Base-by-base conservation (phyloP, 2,888 invertebrate species). In the Teinopalpus imperialis region DNA sequence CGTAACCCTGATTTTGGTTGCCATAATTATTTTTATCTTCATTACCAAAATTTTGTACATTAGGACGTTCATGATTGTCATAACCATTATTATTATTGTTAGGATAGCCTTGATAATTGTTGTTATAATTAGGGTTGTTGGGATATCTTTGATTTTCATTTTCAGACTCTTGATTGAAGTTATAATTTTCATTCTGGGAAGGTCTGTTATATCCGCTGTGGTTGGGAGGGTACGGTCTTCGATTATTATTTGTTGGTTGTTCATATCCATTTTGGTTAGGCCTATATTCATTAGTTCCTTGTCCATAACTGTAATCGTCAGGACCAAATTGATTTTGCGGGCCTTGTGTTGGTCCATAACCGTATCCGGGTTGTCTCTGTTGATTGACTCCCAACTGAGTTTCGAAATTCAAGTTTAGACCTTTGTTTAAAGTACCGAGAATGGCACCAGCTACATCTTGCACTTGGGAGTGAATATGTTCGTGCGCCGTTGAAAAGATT, bases 381-480 rank as follows among this genome's bases (percentile, higher is more conserved):
- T 46, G 47, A 26, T 57, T 58, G 1, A 46, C 47, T 5, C 57
- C 56, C 21, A 60, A n/a, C 14, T 68, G 62, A 2, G 59, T 65
- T 18, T 56, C 63, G 2, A 70, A 32, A 29, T 70, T 67, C 1
- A 70, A 23, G 18, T 64, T 53, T 0, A 72, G 36, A 12, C 68
- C 70, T 1, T 67, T 31, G 24, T 56, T 7, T 63, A 32, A 0
- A 72, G 30, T 1, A 12, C 73, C 75, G 1, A 81, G 48, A 9
- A 81, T 51, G 1, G 67, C 43, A 1, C 66, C 66, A 13, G 80
- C 76, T 0, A 66, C 63, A 2, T 66, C 59, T 13, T 76, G 71
- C 10, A 76, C 62, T 40, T 56, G 53, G 0, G 61, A 43, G 21
- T 62, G 70, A 6, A 69, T 53, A 6, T 50, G 53, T 23, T 67